Conservation (phyloP, 2,113 vertebrate genomes). For the Edolisoma coerulescens region DNA sequence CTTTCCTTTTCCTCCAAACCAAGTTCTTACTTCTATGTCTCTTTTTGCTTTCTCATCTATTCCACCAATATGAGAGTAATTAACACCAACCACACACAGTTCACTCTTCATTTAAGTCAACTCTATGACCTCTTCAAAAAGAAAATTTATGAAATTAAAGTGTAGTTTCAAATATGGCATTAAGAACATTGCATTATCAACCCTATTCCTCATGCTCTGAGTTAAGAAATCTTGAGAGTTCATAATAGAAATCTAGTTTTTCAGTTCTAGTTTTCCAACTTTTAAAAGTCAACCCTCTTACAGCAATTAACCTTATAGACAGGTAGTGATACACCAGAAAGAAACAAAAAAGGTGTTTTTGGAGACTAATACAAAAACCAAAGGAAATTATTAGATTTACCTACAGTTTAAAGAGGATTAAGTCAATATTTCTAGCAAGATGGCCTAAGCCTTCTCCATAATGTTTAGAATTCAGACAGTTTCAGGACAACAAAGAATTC, state of each 20-base stretch:
- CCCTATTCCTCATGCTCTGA: not conserved
- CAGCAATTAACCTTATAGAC: not conserved
- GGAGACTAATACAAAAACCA: not conserved
- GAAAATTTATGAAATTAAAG: not conserved
- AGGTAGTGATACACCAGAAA: not conserved
- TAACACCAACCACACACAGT: not conserved
- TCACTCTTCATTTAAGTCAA: not conserved
- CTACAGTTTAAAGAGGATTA: not conserved
- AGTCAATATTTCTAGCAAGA: not conserved
- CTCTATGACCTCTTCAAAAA: not conserved
- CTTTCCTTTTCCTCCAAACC: not conserved
- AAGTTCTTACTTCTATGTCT: not conserved
- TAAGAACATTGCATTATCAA: not conserved
- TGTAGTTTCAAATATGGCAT: not conserved
- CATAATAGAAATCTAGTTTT: not conserved
- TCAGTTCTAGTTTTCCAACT: not conserved
- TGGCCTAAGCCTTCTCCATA: not conserved
- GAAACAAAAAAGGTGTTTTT: not conserved
- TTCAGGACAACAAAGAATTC: not conserved
- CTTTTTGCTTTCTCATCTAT: not conserved
- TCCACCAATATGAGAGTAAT: not conserved
- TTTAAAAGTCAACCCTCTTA: not conserved
- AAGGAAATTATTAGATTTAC: not conserved
- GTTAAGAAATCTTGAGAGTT: not conserved
- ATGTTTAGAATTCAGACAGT: not conserved